Evolutionary conservation across 2,113 vertebrate genomes (phyloP).

Genomic region (Trinectes maculatus): DNA sequence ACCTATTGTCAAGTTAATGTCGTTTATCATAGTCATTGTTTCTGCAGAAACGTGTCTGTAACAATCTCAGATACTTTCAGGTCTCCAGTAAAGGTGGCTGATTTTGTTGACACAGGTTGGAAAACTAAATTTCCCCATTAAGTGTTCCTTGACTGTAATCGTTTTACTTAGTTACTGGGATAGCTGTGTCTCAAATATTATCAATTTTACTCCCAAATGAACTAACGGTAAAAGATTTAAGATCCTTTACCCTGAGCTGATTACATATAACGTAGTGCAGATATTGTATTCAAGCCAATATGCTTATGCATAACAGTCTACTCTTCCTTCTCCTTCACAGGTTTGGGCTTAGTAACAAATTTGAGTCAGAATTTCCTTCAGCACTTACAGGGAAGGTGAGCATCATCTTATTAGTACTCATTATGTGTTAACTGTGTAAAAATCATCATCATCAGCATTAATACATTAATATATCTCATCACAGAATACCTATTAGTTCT

Average conservation of each 20-base stretch:
- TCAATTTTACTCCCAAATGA: too few relatives aligned
- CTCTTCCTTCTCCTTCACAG: conserved; percentile 66
- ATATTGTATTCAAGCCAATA: not conserved
- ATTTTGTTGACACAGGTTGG: too few relatives aligned
- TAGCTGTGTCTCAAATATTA: too few relatives aligned
- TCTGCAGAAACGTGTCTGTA: not conserved
- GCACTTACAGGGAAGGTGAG: conserved; percentile 98
- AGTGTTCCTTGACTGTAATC: too few relatives aligned
- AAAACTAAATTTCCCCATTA: too few relatives aligned
- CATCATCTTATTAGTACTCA: conserved; percentile 3
- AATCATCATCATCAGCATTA: too few relatives aligned
- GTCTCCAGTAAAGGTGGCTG: too few relatives aligned
- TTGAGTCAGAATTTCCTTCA: conserved; percentile 98
- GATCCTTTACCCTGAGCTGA: too few relatives aligned
- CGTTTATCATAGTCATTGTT: not conserved
- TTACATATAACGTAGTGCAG: too few relatives aligned
- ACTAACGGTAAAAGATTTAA: too few relatives aligned
- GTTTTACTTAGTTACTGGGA: too few relatives aligned
- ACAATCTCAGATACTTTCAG: not conserved
- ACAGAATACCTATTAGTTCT: not conserved
- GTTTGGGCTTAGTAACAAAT: conserved; percentile 99
- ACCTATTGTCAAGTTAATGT: not conserved
- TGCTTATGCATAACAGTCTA: not conserved
- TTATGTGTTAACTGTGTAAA: not conserved
- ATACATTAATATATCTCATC: not conserved